Evolutionary conservation across 2,113 vertebrate genomes (phyloP).

Genomic region (Hassar affinis): DNA sequence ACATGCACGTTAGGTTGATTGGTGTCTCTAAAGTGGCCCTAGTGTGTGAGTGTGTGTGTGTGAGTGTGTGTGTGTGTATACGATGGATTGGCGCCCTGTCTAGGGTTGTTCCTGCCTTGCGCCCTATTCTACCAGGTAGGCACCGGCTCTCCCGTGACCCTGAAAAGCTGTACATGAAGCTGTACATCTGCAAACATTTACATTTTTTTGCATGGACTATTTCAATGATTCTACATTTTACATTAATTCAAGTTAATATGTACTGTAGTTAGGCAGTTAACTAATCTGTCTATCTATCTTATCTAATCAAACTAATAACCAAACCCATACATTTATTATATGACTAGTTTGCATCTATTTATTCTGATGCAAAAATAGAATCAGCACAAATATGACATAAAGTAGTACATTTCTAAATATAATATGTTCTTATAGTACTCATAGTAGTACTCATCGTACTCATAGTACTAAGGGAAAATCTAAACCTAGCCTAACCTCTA

Average conservation of each 20-base stretch:
- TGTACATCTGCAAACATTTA: not conserved
- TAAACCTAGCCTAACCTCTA: not conserved
- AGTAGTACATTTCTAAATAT: not conserved
- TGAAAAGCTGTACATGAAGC: no score
- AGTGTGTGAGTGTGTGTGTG: no score
- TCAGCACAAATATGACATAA: not conserved
- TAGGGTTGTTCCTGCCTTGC: no score
- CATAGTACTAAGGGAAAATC: not conserved
- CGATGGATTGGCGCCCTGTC: no score
- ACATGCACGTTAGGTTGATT: no score
- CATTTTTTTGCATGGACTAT: not conserved
- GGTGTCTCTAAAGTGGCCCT: no score
- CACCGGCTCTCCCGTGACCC: not conserved
- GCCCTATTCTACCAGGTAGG: no score
- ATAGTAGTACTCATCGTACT: not conserved
- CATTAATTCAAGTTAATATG: not conserved
- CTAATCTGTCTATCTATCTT: not conserved
- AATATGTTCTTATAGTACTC: no score
- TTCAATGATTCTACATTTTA: not conserved
- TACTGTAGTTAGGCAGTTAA: not conserved
- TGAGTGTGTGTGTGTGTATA: no score
- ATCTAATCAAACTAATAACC: not conserved
- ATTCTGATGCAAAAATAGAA: not conserved
- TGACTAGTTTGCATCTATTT: not conserved
- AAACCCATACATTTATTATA: not conserved